Conservation (phyloP, 2,888 invertebrate genomes). For the Thyatira batis region DNA sequence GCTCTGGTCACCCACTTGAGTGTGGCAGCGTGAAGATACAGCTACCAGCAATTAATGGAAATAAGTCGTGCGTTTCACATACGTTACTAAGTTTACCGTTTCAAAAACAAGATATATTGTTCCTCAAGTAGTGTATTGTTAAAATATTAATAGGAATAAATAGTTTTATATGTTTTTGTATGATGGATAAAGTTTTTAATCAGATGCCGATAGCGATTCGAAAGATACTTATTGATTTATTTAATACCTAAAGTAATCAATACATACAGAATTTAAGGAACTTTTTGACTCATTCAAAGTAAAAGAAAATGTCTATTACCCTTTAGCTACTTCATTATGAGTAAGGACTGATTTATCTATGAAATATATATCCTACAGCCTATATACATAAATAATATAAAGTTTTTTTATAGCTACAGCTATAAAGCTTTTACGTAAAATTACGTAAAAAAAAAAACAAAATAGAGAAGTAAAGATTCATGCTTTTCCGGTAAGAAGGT, state of each 20-base stretch:
- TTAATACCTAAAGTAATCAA: too few species aligned
- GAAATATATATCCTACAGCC: too few species aligned
- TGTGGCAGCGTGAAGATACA: slow-evolving; percentile 23
- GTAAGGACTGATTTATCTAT: too few species aligned
- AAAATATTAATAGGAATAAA: neutral
- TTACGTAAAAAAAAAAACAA: too few species aligned
- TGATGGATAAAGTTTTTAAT: neutral
- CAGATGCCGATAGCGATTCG: neutral
- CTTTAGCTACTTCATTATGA: too few species aligned
- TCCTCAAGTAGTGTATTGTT: neutral
- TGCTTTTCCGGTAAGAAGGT: too few species aligned
- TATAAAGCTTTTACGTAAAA: too few species aligned
- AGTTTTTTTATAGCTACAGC: too few species aligned
- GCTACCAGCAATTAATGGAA: slow-evolving; percentile 18
- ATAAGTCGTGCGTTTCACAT: slow-evolving; percentile 23
- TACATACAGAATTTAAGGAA: too few species aligned
- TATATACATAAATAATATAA: too few species aligned
- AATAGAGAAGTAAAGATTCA: too few species aligned
- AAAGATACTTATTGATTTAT: neutral
- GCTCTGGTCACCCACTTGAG: slow-evolving; percentile 25
- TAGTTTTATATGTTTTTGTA: neutral
- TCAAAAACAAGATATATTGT: neutral
- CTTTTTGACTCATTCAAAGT: too few species aligned
- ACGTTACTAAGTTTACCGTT: neutral
- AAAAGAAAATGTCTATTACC: neutral